Evolutionary conservation across 1,140 invertebrate species (phyloP), one percentile per base, ranked within the genome.

Genomic region (Babylonia areolata): DNA sequence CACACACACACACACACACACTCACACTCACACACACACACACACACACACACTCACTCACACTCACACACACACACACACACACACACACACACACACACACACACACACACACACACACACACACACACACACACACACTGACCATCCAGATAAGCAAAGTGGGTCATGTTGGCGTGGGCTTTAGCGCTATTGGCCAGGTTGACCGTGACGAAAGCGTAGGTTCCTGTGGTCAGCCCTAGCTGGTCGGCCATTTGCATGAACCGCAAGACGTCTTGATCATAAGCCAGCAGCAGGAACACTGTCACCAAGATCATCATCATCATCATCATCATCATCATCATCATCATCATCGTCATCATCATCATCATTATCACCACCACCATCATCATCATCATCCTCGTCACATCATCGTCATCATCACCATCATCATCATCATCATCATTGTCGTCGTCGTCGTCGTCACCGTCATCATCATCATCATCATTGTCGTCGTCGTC

Each of bases 191-290:
- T 87, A 46, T 85, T 86, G 40, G 86, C 87, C 73, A 87, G 91
- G 83, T 92, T 89, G 28, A 92, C 71, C 3, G 88, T 84, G 40
- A 92, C 85, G 69, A 90, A 92, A 2, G 85, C 91, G 69, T 92
- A 87, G 1, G 89, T 79, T 23, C 90, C 89, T 40, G 87, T 84
- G 33, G 87, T 86, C 37, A 90, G 17, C 1, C 86, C 86, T 28
- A 87, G 37, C 0, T 64, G 11, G 17, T 88, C 77, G 0, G 88
- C 90, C 31, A 86, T 87, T 54, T 87, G 87, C 86, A 92, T 84
- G 31, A 91, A 69, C 11, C 83, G 73, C 46, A 89, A 39, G 37
- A 91, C 77, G 82, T 90, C 89, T 2, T 80, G 39, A 5, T 87
- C 86, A 51, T 92, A 92, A 11, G 89, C 89, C 46, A 87, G 89